Base-by-base conservation (phyloP, 1,140 invertebrate genomes). In the Pachypeltis micranthus region DNA sequence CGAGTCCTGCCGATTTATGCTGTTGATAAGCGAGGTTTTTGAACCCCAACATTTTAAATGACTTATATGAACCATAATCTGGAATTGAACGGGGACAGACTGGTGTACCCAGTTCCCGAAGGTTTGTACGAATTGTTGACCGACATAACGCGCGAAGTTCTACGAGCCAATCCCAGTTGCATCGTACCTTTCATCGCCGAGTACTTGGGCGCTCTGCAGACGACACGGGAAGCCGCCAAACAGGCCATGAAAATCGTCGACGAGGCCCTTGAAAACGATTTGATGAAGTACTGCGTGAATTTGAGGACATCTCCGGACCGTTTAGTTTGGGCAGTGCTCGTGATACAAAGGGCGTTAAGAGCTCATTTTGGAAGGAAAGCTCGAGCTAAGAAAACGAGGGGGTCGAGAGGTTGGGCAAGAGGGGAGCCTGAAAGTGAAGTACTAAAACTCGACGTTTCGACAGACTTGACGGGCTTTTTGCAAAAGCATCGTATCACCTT, bases 71-170 rank as follows among this genome's bases (percentile, higher is more conserved):
- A 64, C 51, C 61, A 60, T 47, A 64, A 57, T 4, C 29, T 64
- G 24, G 63, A 66, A 57, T 24, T 64, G 1, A 62, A 66, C 28
- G 65, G 65, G n/a, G 65, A 66, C 25, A 47, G 51, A 26, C 16
- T 26, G 21, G 39, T 58, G 27, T 64, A 66, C 34, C 65, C 47
- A 25, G 26, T 66, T 10, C 66, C 66, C 12, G 23, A 62, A 1
- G 66, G 66, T 16, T 54, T 67, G 27, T 51, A 64, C 51, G 66
- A 67, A 54, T 27, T 67, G 31, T 47, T 64, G 31, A 64, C 62
- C 59, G 66, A 67, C 47, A 63, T 67, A 1, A 31, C 65, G 12
- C 39, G 66, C 14, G 66, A 67, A 28, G 66, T 67, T 54, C 39
- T 67, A 47, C 39, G 64, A 19, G 51, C 57, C 24, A 59, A 67